A percentile compares a stretch with the other conserved stretches of the same genome.
These are phyloP conservation scores for Chloroceryle aenea DNA, from an alignment of 2,113 vertebrate species.

Conservation along the genomic window DNA sequence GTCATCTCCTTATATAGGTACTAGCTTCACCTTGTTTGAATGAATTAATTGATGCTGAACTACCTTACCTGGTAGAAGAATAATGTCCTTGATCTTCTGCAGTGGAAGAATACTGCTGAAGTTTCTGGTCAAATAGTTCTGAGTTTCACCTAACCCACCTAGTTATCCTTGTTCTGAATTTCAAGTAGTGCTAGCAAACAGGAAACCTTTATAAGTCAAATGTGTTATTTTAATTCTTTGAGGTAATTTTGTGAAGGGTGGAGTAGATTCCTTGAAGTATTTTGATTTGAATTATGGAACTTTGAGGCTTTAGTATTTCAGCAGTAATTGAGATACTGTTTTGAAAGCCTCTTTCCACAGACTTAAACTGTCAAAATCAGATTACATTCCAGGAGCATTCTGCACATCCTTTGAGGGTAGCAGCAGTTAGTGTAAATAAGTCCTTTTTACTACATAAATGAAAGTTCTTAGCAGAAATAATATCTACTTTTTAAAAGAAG, in stretches of 20 bases:
- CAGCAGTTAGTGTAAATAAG: not conserved
- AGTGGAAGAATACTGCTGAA: not conserved
- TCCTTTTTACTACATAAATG: not conserved
- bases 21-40: not conserved
- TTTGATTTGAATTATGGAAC: not conserved
- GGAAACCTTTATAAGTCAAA: not conserved
- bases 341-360: not conserved
- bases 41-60: not conserved
- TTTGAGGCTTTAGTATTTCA: not conserved
- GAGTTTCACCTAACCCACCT: not conserved
- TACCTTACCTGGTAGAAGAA: not conserved
- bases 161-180: not conserved
- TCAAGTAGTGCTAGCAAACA: not conserved
- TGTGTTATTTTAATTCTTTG: not conserved
- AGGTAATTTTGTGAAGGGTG: not conserved
- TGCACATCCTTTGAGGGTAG: not conserved
- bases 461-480: not conserved
- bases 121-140: not conserved
- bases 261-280: not conserved
- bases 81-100: not conserved
- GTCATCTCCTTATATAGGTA: not conserved
- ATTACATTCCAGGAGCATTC: not conserved
- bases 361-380: not conserved
- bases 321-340: not conserved
- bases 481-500: not conserved